Evolutionary conservation across 2,888 invertebrate species (phyloP), one percentile per base, ranked within the genome.

Genomic region (Nesidiocoris tenuis): DNA sequence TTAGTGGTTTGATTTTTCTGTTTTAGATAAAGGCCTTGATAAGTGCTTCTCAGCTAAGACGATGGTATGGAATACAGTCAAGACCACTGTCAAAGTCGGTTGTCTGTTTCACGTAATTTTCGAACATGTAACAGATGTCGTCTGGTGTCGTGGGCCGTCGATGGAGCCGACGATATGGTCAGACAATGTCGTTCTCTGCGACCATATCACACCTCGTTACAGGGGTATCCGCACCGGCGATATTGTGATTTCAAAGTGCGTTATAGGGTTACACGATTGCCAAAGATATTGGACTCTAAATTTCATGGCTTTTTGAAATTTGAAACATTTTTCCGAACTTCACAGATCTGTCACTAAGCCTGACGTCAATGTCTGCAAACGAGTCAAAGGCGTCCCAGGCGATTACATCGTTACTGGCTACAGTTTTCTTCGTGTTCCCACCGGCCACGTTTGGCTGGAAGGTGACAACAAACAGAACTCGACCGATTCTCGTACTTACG

Each of bases 121-220:
- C 25, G 74, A 74, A 59, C 65, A 74, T 24, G 74, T 74, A n/a
- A 23, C 56, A 18, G 65, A 74, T 18, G 65, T 74, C 18, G 74
- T 77, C 25, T 83, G 96, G 95, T 96, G 96, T 84, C 89, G 90
- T 72, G 96, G 96, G 18, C 93, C 94, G 1, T 96, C 96, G 0
- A 96, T 96, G 96, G 92, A 95, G 83, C 96, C 96, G 2, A 95
- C 95, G 0, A 88, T 96, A 71, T 87, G 88, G 81, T 88, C 92
- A 2, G 89, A 93, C 80, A 94, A 96, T 83, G 86, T 96, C 75
- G 85, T 96, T 23, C 82, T 96, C 3, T 91, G 93, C 0, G 95
- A 96, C 83, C 91, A 93, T 79, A 85, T 95, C 77, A 88, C 91
- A 0, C 87, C 91, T 2, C 84, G 88, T 76, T 83, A 90, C 57